phyloP scores from a whole-genome alignment of 2,113 vertebrate genomes.

The Pseudorhombus dupliciocellatus region DNA sequence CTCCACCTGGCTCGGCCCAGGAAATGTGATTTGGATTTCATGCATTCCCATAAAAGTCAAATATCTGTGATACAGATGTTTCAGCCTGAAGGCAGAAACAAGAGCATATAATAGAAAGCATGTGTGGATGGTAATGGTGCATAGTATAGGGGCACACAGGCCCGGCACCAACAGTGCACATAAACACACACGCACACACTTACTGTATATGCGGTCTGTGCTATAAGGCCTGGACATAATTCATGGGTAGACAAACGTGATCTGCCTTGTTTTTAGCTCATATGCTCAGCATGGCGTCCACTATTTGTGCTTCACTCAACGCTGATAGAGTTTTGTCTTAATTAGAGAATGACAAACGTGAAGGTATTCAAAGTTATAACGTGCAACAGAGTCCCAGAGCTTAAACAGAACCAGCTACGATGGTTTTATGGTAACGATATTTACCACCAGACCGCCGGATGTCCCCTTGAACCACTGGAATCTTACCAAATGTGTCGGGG shows the following conservation, averaged over 20 bases:
- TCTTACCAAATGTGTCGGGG: too few species aligned
- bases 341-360: not conserved
- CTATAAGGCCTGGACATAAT: conserved; percentile 13
- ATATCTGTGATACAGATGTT: conserved; percentile 59
- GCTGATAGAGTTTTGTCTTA: not conserved
- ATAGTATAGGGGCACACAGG: conserved; percentile 26
- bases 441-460: not conserved
- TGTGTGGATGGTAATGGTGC: conserved; percentile 57
- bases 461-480: too few species aligned
- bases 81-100: conserved; percentile 46
- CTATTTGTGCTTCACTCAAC: not conserved
- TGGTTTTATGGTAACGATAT: not conserved
- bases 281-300: not conserved
- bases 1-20: conserved; percentile 69
- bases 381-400: too few species aligned
- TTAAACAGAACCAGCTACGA: not conserved
- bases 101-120: conserved; percentile 71
- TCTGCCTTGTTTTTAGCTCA: conserved; percentile 34
- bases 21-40: conserved; percentile 69
- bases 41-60: conserved; percentile 74
- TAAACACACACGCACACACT: conserved; percentile 7
- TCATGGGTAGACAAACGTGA: conserved; percentile 14
- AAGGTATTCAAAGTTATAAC: too few species aligned
- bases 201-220: conserved; percentile 19
- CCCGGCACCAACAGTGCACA: conserved; percentile 6